Conservation (phyloP, 2,113 vertebrate genomes). For the Calidris pugnax region DNA sequence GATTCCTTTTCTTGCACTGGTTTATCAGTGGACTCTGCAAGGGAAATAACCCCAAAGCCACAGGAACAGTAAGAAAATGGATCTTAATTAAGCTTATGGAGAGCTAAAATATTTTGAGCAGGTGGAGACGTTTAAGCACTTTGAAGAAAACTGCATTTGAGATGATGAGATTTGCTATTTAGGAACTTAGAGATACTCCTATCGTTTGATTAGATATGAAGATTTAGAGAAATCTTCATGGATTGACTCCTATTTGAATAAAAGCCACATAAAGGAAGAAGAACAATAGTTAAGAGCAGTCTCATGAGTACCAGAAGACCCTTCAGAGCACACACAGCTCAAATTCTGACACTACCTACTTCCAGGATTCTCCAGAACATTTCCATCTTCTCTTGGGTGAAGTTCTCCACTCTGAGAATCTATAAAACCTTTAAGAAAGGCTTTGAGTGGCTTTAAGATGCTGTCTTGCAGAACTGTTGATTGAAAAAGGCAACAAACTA, state of each 20-base stretch:
- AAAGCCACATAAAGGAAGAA: not conserved
- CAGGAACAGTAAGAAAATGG: not conserved
- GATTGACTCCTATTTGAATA: not conserved
- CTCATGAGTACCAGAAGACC: not conserved
- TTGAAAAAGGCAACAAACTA: not conserved
- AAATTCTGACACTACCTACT: not conserved
- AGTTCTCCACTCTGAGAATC: not conserved
- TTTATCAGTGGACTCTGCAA: not conserved
- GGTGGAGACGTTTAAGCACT: not conserved
- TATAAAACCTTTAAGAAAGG: not conserved
- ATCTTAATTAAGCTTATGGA: not conserved
- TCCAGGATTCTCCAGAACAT: not conserved
- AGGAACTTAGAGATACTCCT: not conserved
- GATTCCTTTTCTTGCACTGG: not conserved
- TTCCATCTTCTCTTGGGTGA: not conserved
- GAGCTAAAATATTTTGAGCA: not conserved
- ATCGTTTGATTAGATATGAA: not conserved
- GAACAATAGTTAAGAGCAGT: not conserved
- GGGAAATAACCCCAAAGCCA: not conserved
- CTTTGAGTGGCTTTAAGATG: not conserved
- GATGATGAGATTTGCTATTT: not conserved
- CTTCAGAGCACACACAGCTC: not conserved
- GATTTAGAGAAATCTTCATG: not conserved
- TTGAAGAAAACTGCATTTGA: not conserved
- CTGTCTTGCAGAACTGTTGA: not conserved